These are phyloP conservation scores for Anguilla obscura DNA, from an alignment of 2,797 vertebrate species.

Conservation along the genomic window DNA sequence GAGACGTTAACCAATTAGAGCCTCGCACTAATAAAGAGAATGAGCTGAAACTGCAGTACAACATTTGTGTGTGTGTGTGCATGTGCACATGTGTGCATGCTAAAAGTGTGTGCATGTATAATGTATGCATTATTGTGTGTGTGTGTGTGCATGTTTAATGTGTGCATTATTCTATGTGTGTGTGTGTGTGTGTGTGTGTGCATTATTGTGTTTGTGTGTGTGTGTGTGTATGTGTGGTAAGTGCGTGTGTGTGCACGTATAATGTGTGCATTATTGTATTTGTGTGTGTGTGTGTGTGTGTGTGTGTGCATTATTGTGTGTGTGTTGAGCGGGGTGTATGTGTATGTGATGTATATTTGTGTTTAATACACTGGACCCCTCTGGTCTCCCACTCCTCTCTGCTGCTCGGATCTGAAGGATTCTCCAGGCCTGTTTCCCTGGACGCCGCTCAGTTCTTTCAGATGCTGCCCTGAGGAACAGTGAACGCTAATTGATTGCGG, in stretches of 20 bases:
- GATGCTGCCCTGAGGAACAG: conserved; percentile 46
- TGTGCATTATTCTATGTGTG: background rate
- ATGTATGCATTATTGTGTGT: background rate
- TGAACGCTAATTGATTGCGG: conserved; percentile 52
- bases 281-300: background rate
- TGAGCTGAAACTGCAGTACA: background rate
- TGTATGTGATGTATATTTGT: background rate
- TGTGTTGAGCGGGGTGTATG: background rate
- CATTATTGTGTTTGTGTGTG: background rate
- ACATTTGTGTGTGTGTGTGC: background rate
- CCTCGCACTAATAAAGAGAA: background rate
- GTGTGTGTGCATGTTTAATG: background rate
- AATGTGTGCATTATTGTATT: background rate
- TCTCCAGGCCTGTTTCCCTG: conserved; percentile 14
- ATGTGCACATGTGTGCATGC: background rate
- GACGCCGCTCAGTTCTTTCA: conserved; percentile 53
- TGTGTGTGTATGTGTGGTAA: background rate
- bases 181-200: background rate
- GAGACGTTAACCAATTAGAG: conserved; percentile 1
- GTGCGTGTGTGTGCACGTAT: background rate
- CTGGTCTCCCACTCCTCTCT: background rate
- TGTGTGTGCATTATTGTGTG: background rate
- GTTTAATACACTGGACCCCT: background rate
- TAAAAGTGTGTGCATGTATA: background rate
- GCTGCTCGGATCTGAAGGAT: background rate